Percentiles rank a stretch among this genome's conserved stretches.
phyloP scores from a whole-genome alignment of 2,888 invertebrate species.

The Stenotaenia linearis region DNA sequence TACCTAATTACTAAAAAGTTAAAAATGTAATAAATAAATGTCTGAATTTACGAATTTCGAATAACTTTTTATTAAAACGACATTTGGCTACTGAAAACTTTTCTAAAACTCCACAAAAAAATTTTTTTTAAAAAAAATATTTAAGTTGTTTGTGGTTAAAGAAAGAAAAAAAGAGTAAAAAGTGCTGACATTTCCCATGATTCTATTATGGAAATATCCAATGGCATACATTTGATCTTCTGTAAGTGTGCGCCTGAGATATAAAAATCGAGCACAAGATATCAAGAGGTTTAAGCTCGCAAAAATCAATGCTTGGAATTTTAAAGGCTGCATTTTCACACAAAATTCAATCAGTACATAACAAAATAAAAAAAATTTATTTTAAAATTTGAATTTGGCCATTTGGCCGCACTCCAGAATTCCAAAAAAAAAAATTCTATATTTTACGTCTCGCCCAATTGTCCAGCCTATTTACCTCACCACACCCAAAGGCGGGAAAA shows the following conservation, averaged over 20 bases:
- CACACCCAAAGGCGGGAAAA: background rate
- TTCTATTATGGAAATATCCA: conserved; percentile 8
- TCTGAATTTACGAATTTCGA: background rate
- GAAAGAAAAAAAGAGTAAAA: background rate
- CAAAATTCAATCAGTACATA: too few relatives aligned
- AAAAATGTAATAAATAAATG: background rate
- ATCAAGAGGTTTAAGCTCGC: background rate
- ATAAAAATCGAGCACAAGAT: background rate
- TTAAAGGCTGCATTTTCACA: background rate
- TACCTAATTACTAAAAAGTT: background rate
- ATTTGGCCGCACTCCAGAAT: background rate
- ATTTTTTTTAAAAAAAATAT: background rate
- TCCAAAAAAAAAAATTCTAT: background rate
- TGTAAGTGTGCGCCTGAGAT: background rate
- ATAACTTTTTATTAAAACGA: too few relatives aligned
- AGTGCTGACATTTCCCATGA: background rate
- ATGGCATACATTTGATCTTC: background rate
- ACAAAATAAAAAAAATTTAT: too few relatives aligned
- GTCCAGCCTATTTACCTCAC: background rate
- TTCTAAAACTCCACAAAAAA: too few relatives aligned
- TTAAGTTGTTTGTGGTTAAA: background rate
- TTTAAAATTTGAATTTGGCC: background rate
- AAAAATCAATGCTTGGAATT: background rate
- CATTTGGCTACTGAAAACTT: too few relatives aligned
- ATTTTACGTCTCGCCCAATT: background rate